These are phyloP conservation scores for Arremon brunneinucha DNA, from an alignment of 2,797 vertebrate species.

Conservation along the genomic window DNA sequence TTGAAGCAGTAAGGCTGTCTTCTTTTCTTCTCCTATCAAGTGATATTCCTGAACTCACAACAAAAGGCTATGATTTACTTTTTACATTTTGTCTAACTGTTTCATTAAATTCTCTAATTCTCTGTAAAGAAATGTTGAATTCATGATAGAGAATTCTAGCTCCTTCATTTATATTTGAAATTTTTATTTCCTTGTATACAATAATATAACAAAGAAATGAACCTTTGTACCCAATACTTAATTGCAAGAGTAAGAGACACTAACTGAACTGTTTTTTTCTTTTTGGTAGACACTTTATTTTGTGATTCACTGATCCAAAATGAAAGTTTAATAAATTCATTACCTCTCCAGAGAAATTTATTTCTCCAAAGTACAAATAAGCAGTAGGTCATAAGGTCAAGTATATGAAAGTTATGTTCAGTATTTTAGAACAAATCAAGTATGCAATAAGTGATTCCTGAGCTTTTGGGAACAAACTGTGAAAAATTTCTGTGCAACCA, in stretches of 20 bases:
- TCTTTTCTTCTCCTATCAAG: not conserved
- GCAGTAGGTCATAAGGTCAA: not conserved
- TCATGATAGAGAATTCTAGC: not conserved
- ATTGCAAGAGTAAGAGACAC: not conserved
- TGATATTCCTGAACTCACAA: not conserved
- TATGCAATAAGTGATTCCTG: not conserved
- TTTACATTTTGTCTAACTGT: not conserved
- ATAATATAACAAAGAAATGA: not conserved
- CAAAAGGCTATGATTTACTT: not conserved
- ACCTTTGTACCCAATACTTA: not conserved
- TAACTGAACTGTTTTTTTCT: accelerated
- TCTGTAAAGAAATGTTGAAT: not conserved
- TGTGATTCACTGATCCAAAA: not conserved
- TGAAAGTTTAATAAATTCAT: not conserved
- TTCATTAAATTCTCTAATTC: not conserved
- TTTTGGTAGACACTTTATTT: not conserved
- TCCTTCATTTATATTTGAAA: not conserved
- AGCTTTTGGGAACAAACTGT: not conserved
- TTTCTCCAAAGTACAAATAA: not conserved
- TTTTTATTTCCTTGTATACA: not conserved
- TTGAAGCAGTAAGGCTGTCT: not conserved
- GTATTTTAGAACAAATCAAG: not conserved
- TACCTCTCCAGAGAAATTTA: not conserved
- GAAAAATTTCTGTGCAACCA: not conserved
- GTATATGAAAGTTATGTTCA: not conserved